Evolutionary conservation across 2,113 vertebrate species (phyloP), one percentile per base, ranked within the genome.

Genomic region (Xiphophorus maculatus): DNA sequence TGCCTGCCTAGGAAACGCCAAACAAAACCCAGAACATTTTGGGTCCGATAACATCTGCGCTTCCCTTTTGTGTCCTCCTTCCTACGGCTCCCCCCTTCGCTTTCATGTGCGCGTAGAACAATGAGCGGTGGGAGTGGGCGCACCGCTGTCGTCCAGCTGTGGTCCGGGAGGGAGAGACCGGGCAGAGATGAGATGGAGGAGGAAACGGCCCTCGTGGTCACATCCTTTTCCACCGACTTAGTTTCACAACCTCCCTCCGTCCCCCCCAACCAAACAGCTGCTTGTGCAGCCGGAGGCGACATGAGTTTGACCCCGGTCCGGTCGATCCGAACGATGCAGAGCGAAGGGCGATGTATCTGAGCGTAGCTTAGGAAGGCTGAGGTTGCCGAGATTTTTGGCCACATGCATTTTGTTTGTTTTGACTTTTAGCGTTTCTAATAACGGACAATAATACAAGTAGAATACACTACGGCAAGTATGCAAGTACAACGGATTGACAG

Each of bases 121-220:
- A 90, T 92, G 85, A 90, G 79, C 73, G 68, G 75, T 84, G 86
- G 85, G 81, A 87, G 83, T 80, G 76, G 85, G 71, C 63, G 78
- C 85, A 76, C 88, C 84, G 85, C 85, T 88, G 88, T 78, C 79
- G 84, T 81, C 88, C 92, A 94, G 93, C 93, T 94, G 90, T 92
- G 88, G 78, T 86, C 84, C 89, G 74, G 72, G 79, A 84, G 88
- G 92, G 89, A 82, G 88, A 87, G 84, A 86, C 90, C 72, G 54
- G 79, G 73, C 85, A 90, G 87, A 82, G 92, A 90, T 91, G 90
- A 86, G 89, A 82, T 74, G 89, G 85, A 82, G 82, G 89, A 93
- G 94, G 94, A 94, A 94, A 86, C 91, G 61, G 85, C 92, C 89
- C 87, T 91, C 87, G 86, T 90, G 87, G 89, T 91, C 83, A 88